Evolutionary conservation across 2,888 invertebrate species (phyloP), one percentile per base, ranked within the genome.

Genomic region (Sclerodermus sp.): DNA sequence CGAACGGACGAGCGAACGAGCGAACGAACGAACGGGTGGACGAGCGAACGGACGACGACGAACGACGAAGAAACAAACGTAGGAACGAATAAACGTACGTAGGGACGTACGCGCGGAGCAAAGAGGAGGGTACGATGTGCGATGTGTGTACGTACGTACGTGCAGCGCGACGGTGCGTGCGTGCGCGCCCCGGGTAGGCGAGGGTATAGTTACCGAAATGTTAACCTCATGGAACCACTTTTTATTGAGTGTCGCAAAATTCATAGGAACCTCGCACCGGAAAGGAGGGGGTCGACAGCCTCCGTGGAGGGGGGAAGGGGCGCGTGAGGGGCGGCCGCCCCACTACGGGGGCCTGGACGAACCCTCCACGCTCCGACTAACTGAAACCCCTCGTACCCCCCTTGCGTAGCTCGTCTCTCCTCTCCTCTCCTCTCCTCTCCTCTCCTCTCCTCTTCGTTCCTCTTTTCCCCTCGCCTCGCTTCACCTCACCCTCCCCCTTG

Each of bases 211-310:
- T 77, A 77, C 78, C 78, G 76, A 79, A 79, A 79, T 78, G 79
- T 82, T 82, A 82, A 82, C 82, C 81, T 82, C 81, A 82, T 81
- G 81, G 82, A 82, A 82, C 83, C 82, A 81, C 83, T 83, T 83
- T 83, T 83, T 82, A 82, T 82, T 81, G 82, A 81, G 81, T 81
- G 79, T 82, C 80, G 82, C 82, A 81, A 82, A 77, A 83, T 82
- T 82, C 83, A 82, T 82, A 82, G 82, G 82, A 81, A 81, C 80
- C 80, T 79, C 68, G 60, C 60, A 23, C 23, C 23, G 59, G 53
- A 78, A 74, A 62, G 61, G 62, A 67, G 65, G 67, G 69, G 70
- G 63, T 23, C 36, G 36, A 14, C 43, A 40, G 45, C 43, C 16
- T 48, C 57, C 58, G 58, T 61, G 67, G 51, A 63, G 63, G 60